phyloP scores from a whole-genome alignment of 2,797 vertebrate genomes.

The Pogoniulus pusillus region DNA sequence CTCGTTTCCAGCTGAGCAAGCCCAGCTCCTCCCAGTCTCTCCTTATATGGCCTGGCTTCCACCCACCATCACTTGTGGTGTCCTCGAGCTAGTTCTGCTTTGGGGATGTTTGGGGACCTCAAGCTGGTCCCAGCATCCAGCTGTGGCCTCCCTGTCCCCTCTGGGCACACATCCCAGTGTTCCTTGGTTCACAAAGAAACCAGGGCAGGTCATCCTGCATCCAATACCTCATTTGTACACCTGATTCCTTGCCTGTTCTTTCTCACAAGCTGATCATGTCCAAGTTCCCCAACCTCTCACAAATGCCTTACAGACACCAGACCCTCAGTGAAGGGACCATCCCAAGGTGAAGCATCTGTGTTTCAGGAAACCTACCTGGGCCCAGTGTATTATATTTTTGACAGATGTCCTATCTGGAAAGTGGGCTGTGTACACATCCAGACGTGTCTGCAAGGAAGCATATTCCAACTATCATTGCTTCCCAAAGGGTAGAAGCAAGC shows the following conservation, averaged over 20 bases:
- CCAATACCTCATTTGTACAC: accelerated
- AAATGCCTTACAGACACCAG: not conserved
- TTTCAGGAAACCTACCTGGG: conserved; percentile 58
- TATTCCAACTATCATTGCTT: not conserved
- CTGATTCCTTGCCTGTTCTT: not conserved
- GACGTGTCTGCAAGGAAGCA: conserved; percentile 38
- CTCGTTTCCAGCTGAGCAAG: not conserved
- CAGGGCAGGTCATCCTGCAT: not conserved
- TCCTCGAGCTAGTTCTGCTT: not conserved
- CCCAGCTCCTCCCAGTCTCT: not conserved
- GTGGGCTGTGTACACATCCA: conserved; percentile 58
- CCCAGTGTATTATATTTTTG: conserved; percentile 65
- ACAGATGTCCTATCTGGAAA: conserved; percentile 58
- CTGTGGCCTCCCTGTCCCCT: not conserved
- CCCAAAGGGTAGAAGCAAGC: accelerated
- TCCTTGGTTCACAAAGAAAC: no score
- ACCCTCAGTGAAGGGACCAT: not conserved
- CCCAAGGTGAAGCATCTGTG: not conserved
- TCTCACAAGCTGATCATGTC: not conserved
- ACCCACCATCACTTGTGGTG: not conserved
- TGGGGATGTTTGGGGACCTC: not conserved
- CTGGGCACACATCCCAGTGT: accelerated
- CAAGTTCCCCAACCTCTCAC: accelerated
- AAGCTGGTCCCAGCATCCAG: not conserved
- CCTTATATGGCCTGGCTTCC: not conserved